Percentiles rank a stretch among this genome's conserved stretches.
Evolutionary conservation across 2,888 invertebrate species (phyloP).

Genomic region (Cylloceria caligata): DNA sequence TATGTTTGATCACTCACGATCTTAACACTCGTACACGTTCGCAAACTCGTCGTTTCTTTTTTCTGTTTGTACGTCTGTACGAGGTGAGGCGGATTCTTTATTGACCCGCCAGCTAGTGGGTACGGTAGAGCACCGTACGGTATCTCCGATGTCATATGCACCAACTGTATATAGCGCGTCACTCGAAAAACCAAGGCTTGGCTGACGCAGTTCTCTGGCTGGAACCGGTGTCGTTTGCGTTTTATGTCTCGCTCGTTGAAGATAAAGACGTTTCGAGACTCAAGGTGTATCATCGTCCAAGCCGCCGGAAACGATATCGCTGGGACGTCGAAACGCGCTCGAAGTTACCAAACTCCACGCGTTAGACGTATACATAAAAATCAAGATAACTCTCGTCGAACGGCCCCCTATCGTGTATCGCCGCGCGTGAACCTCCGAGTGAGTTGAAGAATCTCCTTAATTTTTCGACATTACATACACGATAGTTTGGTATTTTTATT

Average conservation of each 20-base stretch:
- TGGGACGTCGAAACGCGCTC: constrained; percentile 40
- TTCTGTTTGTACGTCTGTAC: constrained; percentile 58
- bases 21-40: constrained; percentile 31
- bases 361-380: constrained; percentile 39
- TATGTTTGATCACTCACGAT: constrained; percentile 54
- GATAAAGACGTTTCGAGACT: constrained; percentile 70
- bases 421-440: not conserved
- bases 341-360: constrained; percentile 27
- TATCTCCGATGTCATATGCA: constrained; percentile 64
- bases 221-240: constrained; percentile 30
- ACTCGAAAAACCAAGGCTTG: constrained; percentile 83
- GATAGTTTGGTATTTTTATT: too few species aligned
- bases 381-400: constrained; percentile 11
- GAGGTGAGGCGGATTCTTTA: constrained; percentile 52
- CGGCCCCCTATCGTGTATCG: not conserved
- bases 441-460: not conserved
- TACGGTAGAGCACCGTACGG: not conserved
- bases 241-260: constrained; percentile 56
- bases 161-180: constrained; percentile 74
- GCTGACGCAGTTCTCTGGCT: constrained; percentile 67
- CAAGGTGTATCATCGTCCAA: constrained; percentile 52
- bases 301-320: constrained; percentile 75
- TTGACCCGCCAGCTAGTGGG: constrained; percentile 44
- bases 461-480: not conserved
- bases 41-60: constrained; percentile 43